Percentiles rank a stretch among this genome's conserved stretches.
These are phyloP conservation scores for Elegia similella DNA, from an alignment of 2,888 invertebrate genomes.

Conservation along the genomic window DNA sequence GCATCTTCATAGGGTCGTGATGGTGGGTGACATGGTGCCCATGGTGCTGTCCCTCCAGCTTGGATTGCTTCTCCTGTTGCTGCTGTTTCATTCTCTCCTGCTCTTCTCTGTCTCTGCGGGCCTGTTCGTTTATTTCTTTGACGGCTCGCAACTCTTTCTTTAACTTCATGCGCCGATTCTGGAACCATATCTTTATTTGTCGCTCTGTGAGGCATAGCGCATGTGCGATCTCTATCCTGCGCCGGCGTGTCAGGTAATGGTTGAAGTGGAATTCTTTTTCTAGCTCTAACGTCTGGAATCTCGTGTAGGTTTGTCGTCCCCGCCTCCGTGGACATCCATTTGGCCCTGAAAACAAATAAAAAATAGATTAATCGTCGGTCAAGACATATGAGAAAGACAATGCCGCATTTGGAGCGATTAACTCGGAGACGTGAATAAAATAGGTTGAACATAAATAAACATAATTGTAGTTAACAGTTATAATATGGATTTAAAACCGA, in stretches of 20 bases:
- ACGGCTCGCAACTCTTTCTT: slow-evolving; percentile 97
- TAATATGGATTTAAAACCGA: slow-evolving; percentile 52
- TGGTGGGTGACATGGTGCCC: slow-evolving; percentile 87
- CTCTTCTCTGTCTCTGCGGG: slow-evolving; percentile 93
- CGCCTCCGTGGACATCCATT: slow-evolving; percentile 96
- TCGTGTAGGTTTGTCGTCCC: slow-evolving; percentile 98
- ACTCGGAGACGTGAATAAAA: slow-evolving; percentile 16
- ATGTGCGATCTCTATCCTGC: slow-evolving; percentile 98
- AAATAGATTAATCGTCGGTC: slow-evolving; percentile 30
- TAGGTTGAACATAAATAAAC: slow-evolving; percentile 20
- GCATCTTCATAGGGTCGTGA: slow-evolving; percentile 87
- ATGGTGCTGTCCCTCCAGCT: slow-evolving; percentile 87
- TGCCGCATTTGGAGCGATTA: not conserved
- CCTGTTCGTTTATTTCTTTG: slow-evolving; percentile 97
- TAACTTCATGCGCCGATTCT: slow-evolving; percentile 97
- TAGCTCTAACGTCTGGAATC: slow-evolving; percentile 98
- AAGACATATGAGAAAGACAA: not conserved
- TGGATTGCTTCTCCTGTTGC: slow-evolving; percentile 93
- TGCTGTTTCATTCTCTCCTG: slow-evolving; percentile 95
- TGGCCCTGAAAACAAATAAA: slow-evolving; percentile 88
- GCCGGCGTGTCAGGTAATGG: slow-evolving; percentile 96
- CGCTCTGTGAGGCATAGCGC: slow-evolving; percentile 97
- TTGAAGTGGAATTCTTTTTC: slow-evolving; percentile 99
- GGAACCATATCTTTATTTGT: slow-evolving; percentile 98
- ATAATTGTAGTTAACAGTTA: slow-evolving; percentile 48